Conservation (phyloP, 2,113 vertebrate genomes). For the Colius striatus region DNA sequence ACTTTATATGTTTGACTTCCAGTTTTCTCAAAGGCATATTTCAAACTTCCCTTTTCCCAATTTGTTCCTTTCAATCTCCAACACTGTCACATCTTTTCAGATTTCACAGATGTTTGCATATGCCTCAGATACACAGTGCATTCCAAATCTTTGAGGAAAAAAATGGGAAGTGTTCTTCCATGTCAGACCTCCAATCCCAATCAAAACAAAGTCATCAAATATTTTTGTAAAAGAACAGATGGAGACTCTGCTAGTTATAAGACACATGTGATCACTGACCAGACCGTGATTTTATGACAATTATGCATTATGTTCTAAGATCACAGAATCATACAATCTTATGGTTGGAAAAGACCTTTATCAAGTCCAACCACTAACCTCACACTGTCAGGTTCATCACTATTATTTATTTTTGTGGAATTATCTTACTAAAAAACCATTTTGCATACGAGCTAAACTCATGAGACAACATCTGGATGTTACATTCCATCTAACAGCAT, state of each 20-base stretch:
- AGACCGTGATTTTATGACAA: not conserved
- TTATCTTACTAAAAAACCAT: not conserved
- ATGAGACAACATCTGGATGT: conserved; percentile 17
- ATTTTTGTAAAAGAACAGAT: not conserved
- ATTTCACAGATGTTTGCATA: not conserved
- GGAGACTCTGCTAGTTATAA: not conserved
- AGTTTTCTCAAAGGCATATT: not conserved
- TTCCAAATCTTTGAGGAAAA: not conserved
- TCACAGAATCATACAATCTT: not conserved
- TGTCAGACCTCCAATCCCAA: not conserved
- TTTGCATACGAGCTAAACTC: not conserved
- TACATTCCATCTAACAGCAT: conserved; percentile 1
- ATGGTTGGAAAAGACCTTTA: not conserved
- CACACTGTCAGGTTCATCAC: no score
- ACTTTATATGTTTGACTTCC: not conserved
- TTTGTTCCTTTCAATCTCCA: not conserved
- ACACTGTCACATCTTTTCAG: not conserved
- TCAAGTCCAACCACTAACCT: no score
- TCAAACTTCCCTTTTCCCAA: not conserved
- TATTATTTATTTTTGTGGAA: not conserved
- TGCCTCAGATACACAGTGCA: accelerated
- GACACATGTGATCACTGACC: not conserved
- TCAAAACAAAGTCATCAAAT: not conserved
- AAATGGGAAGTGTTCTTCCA: not conserved
- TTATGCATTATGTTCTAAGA: not conserved